Conservation (phyloP, 2,888 invertebrate species). For the Heliconius charithonia region DNA sequence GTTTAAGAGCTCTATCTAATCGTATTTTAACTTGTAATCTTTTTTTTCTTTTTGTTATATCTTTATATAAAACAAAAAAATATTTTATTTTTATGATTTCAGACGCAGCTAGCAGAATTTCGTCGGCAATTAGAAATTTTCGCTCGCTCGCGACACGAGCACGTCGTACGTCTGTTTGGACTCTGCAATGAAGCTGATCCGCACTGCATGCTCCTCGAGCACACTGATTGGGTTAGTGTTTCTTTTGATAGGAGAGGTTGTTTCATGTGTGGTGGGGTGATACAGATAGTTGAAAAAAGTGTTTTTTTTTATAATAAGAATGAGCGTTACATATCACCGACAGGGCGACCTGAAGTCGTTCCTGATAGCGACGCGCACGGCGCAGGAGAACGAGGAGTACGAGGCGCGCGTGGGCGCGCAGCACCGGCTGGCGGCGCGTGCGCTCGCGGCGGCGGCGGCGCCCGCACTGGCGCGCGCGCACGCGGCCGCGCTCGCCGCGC, state of each 20-base stretch:
- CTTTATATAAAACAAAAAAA: no score
- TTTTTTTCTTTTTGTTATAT: neutral
- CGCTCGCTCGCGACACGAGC: constrained; percentile 91
- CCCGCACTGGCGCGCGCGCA: constrained; percentile 89
- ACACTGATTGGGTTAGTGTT: constrained; percentile 93
- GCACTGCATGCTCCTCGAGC: constrained; percentile 94
- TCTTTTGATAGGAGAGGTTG: no score
- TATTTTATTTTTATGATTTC: neutral
- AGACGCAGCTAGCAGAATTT: constrained; percentile 89
- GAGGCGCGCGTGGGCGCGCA: constrained; percentile 56
- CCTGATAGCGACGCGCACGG: constrained; percentile 86
- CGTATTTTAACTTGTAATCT: neutral
- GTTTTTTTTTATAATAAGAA: no score
- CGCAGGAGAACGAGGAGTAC: constrained; percentile 65
- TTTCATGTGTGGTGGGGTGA: no score
- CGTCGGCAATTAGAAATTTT: constrained; percentile 95
- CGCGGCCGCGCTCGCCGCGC: constrained; percentile 86
- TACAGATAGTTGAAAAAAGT: no score
- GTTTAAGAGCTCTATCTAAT: neutral
- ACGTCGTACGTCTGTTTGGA: constrained; percentile 90
- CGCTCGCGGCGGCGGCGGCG: constrained; percentile 86
- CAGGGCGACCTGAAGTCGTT: constrained; percentile 97
- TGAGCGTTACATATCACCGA: no score
- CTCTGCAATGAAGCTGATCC: constrained; percentile 93
- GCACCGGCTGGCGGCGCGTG: constrained; percentile 84